Base-by-base conservation (phyloP, 2,113 vertebrate genomes). In the Eleginops maclovinus region DNA sequence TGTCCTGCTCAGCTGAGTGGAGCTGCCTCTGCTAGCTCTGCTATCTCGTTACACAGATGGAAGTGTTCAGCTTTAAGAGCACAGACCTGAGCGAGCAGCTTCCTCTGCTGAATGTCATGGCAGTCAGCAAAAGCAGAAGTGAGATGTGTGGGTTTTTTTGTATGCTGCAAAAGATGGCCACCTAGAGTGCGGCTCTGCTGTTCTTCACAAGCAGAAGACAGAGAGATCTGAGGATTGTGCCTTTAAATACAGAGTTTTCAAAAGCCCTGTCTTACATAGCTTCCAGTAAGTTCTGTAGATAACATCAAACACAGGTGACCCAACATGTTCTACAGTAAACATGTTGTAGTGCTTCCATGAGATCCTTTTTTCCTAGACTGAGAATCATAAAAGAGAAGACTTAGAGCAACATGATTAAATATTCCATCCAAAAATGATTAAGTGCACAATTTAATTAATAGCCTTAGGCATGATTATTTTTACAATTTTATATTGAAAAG, bases 41-140 rank as follows among this genome's bases (percentile, higher is more conserved):
- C 92, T 93, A 94, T 94, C 93, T 93, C 84, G 86, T 91, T 94
- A 90, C 92, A 93, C 93, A 94, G 91, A 95, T 93, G 94, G 94
- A 90, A 94, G 88, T 84, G 89, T 94, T 94, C 93, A 94, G 86
- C 82, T 91, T 90, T 89, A 87, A 90, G 86, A 93, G 85, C 79
- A 72, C 84, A 72, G 91, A 93, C 91, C 90, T 92, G 86, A 84
- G 86, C 65, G 54, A 81, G 90, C 88, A 84, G 89, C 90, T 91
- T 89, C 77, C 81, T 88, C 82, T 85, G 82, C 87, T 83, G 82
- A 75, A 67, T 54, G 88, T 91, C 92, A 88, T 75, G 75, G 73
- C 79, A 74, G 87, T 87, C 87, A 77, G 87, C 77, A 74, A 86
- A 92, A 92, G 90, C 87, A 93, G 91, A 94, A 93, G 84, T 76